Evolutionary conservation across 2,797 vertebrate genomes (phyloP).

Genomic region (Scleropages formosus): DNA sequence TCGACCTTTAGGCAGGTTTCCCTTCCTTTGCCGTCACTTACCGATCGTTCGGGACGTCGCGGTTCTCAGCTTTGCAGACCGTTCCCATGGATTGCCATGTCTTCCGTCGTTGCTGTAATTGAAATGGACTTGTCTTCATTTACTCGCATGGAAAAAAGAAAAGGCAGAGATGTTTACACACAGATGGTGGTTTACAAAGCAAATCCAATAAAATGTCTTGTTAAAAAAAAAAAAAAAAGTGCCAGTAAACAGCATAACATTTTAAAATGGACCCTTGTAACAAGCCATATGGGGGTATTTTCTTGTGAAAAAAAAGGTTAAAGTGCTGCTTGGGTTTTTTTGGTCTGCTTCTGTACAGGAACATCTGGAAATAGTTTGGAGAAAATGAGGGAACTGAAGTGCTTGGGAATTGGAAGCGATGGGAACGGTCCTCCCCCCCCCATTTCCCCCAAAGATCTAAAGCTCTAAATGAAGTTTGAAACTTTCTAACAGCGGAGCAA

Average conservation of each 20-base stretch:
- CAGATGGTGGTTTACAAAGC: slow-evolving; percentile 30
- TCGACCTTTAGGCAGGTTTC: slow-evolving; percentile 28
- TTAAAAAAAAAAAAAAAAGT: slow-evolving; percentile 26
- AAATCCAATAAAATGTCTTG: slow-evolving; percentile 31
- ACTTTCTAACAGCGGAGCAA: neutral
- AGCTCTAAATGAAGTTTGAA: slow-evolving; percentile 5
- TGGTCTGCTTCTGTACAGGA: slow-evolving; percentile 51
- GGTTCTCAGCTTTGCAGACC: slow-evolving; percentile 13
- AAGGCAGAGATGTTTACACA: slow-evolving; percentile 8
- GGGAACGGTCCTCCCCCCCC: slow-evolving; percentile 40
- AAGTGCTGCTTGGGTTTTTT: neutral
- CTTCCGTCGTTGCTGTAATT: slow-evolving; percentile 17
- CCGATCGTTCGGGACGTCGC: slow-evolving; percentile 13
- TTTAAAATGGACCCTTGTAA: slow-evolving; percentile 27
- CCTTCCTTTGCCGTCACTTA: slow-evolving; percentile 15
- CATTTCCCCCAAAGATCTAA: slow-evolving; percentile 1
- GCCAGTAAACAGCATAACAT: slow-evolving; percentile 23
- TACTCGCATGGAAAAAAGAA: slow-evolving; percentile 12
- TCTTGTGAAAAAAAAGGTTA: slow-evolving; percentile 33
- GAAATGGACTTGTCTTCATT: slow-evolving; percentile 17
- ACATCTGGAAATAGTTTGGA: slow-evolving; percentile 56
- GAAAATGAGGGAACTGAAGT: slow-evolving; percentile 43
- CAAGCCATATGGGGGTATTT: slow-evolving; percentile 29
- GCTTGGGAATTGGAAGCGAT: slow-evolving; percentile 52
- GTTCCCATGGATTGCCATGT: slow-evolving; percentile 23